Percentiles rank a stretch among this genome's conserved stretches.
phyloP scores from a whole-genome alignment of 2,888 invertebrate species.

The Nemotelus pantherinus region DNA sequence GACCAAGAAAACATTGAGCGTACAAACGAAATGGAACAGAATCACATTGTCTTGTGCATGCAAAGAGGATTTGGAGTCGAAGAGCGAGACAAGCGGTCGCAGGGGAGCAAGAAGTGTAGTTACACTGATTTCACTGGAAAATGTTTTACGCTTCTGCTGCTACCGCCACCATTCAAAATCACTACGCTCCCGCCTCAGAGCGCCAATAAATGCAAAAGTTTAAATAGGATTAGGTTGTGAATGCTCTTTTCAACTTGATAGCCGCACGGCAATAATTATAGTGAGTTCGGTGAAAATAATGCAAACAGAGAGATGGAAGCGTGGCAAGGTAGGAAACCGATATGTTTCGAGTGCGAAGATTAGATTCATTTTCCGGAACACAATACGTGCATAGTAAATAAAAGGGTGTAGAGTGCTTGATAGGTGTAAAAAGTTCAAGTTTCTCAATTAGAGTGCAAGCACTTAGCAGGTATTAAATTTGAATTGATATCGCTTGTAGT shows the following conservation, averaged over 20 bases:
- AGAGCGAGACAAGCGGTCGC: too few species aligned
- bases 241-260: conserved; percentile 44
- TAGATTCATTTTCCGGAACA: too few species aligned
- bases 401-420: conserved; percentile 12
- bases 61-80: neutral
- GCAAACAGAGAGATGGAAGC: neutral
- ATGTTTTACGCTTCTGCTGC: conserved; percentile 8
- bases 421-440: conserved; percentile 14
- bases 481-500: neutral
- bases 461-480: conserved; percentile 11
- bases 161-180: neutral
- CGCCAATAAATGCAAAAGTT: conserved; percentile 44
- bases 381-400: neutral
- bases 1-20: conserved; percentile 26
- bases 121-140: neutral
- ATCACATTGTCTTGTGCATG: neutral
- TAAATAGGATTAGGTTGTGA: conserved; percentile 44
- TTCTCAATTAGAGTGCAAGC: conserved; percentile 29
- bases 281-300: conserved; percentile 33
- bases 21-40: conserved; percentile 9
- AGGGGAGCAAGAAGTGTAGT: too few species aligned
- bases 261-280: conserved; percentile 41
- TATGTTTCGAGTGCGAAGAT: too few species aligned
- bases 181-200: neutral
- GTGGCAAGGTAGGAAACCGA: neutral